Conservation (phyloP, 2,888 invertebrate species). For the Ophraella communa region DNA sequence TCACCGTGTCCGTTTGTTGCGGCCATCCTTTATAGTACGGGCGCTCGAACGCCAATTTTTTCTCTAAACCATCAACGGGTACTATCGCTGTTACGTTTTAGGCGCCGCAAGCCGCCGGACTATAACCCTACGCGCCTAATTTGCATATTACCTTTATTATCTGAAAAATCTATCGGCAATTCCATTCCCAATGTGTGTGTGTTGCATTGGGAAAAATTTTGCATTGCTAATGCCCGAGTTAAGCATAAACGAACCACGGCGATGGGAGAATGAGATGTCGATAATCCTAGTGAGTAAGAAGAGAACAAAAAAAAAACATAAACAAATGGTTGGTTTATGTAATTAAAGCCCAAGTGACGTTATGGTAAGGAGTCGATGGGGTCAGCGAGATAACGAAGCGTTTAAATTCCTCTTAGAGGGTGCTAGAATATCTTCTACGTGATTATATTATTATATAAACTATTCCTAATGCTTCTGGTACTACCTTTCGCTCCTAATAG, state of each 20-base stretch:
- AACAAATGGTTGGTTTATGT: background rate
- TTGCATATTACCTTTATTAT: constrained; percentile 37
- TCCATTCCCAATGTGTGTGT: constrained; percentile 31
- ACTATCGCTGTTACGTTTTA: too few species aligned
- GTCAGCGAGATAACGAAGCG: too few species aligned
- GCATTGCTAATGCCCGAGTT: constrained; percentile 26
- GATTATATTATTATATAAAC: too few species aligned
- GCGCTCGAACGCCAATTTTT: constrained; percentile 3
- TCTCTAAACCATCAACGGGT: too few species aligned
- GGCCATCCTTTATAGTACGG: background rate
- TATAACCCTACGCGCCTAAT: constrained; percentile 24
- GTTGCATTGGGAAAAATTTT: constrained; percentile 17
- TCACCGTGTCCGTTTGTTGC: constrained; percentile 8
- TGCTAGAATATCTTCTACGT: too few species aligned
- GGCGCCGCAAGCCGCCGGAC: too few species aligned
- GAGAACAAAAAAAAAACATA: background rate
- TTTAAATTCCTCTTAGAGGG: too few species aligned
- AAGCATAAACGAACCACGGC: constrained; percentile 11
- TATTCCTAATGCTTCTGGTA: too few species aligned
- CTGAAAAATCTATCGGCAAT: constrained; percentile 37
- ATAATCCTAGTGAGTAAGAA: constrained; percentile 6
- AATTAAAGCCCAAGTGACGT: background rate
- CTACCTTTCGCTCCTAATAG: too few species aligned
- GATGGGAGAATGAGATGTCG: constrained; percentile 15
- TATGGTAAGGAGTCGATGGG: too few species aligned